These are phyloP conservation scores for Botrylloides violaceus DNA, from an alignment of 23 tunicate species.

Conservation along the genomic window DNA sequence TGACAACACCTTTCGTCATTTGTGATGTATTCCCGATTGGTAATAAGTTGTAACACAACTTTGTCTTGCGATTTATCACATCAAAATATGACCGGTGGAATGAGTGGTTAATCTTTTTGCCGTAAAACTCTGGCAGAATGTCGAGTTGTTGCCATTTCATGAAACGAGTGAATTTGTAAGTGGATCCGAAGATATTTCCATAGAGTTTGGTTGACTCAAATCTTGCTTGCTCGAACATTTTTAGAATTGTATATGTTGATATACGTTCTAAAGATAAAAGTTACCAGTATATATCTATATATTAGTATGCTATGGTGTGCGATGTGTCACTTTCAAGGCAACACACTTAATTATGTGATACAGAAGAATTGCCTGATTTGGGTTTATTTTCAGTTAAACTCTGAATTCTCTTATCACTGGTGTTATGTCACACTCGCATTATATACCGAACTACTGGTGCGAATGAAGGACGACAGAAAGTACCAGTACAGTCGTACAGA, in stretches of 20 bases:
- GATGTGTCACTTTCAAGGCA: too few species aligned
- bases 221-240: neutral
- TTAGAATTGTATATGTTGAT: conserved; percentile 2
- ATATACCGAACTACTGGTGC: too few species aligned
- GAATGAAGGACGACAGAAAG: too few species aligned
- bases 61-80: neutral
- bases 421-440: too few species aligned
- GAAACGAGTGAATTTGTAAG: neutral
- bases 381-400: too few species aligned
- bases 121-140: neutral
- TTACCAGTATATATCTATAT: too few species aligned
- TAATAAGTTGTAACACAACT: neutral
- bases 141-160: conserved; percentile 1
- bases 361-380: too few species aligned
- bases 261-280: neutral
- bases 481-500: too few species aligned
- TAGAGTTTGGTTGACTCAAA: neutral
- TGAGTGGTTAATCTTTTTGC: neutral
- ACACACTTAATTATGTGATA: too few species aligned
- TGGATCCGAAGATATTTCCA: neutral
- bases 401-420: too few species aligned
- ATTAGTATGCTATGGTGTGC: too few species aligned
- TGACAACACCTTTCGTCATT: neutral
- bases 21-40: conserved; percentile 9
- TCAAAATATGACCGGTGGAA: neutral